Evolutionary conservation across 2,797 vertebrate species (phyloP).

Genomic region (Eulemur rubriventer): DNA sequence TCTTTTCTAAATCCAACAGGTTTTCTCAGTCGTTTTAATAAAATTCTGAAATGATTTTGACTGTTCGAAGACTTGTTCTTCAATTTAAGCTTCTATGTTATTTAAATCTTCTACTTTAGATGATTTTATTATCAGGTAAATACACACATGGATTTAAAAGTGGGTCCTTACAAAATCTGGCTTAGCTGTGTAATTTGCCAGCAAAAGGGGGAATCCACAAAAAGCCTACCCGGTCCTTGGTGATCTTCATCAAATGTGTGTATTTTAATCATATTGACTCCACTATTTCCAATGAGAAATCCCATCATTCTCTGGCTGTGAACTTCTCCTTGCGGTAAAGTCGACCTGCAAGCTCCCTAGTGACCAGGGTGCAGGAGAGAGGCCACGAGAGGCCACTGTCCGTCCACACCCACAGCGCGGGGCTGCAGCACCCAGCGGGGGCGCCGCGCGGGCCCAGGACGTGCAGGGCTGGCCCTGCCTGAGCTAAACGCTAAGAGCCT

Average conservation of each 20-base stretch:
- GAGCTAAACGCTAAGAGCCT: rapidly evolving
- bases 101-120: not conserved
- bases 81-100: not conserved
- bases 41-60: not conserved
- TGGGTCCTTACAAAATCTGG: not conserved
- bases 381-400: rapidly evolving
- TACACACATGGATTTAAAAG: not conserved
- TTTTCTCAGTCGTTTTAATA: not conserved
- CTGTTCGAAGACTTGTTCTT: not conserved
- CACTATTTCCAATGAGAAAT: not conserved
- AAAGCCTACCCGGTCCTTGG: rapidly evolving
- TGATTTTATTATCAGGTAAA: not conserved
- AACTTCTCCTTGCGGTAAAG: not conserved
- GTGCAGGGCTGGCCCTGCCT: rapidly evolving
- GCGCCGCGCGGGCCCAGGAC: rapidly evolving
- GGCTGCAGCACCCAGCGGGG: rapidly evolving
- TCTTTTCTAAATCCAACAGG: too few relatives aligned
- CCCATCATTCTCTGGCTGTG: not conserved
- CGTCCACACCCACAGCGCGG: rapidly evolving
- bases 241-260: not conserved
- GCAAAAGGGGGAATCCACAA: not conserved
- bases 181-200: not conserved
- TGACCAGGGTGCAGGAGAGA: not conserved
- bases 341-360: not conserved
- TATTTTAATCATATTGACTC: rapidly evolving